Evolutionary conservation across 2,113 vertebrate species (phyloP).

Genomic region (Eolophus roseicapilla): DNA sequence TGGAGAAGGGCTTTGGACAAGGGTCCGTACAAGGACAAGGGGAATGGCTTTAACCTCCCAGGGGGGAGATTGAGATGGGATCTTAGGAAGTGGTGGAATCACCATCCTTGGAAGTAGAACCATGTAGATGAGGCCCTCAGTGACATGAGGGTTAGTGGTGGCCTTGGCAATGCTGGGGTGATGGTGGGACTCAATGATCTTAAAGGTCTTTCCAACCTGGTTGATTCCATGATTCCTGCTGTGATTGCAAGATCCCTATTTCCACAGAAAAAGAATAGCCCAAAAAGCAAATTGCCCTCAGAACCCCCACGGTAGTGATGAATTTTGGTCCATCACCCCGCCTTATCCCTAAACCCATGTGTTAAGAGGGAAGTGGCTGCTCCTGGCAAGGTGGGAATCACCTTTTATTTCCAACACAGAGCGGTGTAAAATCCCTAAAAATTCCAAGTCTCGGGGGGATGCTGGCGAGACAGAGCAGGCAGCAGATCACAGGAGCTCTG

Average conservation of each 20-base stretch:
- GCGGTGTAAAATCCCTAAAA: not conserved
- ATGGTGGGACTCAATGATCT: not conserved
- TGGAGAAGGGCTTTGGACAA: not conserved
- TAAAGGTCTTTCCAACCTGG: not conserved
- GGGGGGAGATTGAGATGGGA: not conserved
- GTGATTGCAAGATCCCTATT: not conserved
- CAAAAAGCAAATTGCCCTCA: not conserved
- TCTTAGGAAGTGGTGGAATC: not conserved
- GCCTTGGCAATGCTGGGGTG: not conserved
- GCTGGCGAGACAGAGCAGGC: not conserved
- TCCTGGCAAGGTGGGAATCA: not conserved
- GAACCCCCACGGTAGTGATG: rapidly evolving
- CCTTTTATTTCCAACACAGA: not conserved
- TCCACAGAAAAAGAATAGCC: not conserved
- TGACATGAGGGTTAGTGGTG: not conserved
- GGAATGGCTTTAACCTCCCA: not conserved
- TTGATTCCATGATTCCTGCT: not conserved
- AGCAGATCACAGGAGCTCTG: not conserved
- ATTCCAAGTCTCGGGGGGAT: not conserved
- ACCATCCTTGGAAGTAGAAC: not conserved
- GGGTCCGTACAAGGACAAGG: not conserved
- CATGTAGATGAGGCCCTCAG: not conserved
- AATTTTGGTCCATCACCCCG: not conserved
- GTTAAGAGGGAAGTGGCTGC: not conserved
- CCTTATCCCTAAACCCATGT: not conserved